Percentiles rank a stretch among this genome's conserved stretches.
Evolutionary conservation across 2,113 vertebrate species (phyloP).

Genomic region (Rafetus swinhoei): DNA sequence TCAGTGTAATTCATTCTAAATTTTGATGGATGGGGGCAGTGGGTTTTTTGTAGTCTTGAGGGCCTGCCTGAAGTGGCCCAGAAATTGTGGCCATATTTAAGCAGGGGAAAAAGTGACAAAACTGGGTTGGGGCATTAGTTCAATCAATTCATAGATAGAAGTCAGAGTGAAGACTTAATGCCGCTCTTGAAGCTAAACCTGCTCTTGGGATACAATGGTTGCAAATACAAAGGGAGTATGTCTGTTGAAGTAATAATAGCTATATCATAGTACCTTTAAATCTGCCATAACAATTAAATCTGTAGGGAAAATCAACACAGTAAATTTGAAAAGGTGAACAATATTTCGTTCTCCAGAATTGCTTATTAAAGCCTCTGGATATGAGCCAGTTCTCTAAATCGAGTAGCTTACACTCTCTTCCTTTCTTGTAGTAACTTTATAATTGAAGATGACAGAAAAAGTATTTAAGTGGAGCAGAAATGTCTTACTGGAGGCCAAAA

Average conservation of each 20-base stretch:
- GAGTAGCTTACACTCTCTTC: background rate
- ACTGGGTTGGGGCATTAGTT: background rate
- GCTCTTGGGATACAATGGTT: background rate
- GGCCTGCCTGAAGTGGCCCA: background rate
- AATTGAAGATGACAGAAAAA: background rate
- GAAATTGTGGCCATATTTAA: background rate
- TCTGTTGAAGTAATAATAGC: background rate
- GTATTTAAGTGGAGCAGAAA: background rate
- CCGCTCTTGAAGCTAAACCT: background rate
- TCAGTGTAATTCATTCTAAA: background rate
- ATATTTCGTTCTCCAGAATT: background rate
- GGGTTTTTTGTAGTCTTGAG: background rate
- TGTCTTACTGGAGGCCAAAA: background rate
- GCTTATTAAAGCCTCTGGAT: background rate
- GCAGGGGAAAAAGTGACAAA: background rate
- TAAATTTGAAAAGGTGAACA: background rate
- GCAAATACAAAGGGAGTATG: background rate
- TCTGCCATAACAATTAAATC: background rate
- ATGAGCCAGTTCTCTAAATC: slow-evolving; percentile 16
- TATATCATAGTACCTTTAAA: background rate
- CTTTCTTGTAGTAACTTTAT: background rate
- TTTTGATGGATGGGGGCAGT: background rate
- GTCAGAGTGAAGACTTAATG: background rate
- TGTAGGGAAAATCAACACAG: background rate
- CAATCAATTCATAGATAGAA: background rate